Evolutionary conservation across 2,113 vertebrate species (phyloP).

Genomic region (Scartelaos histophorus): DNA sequence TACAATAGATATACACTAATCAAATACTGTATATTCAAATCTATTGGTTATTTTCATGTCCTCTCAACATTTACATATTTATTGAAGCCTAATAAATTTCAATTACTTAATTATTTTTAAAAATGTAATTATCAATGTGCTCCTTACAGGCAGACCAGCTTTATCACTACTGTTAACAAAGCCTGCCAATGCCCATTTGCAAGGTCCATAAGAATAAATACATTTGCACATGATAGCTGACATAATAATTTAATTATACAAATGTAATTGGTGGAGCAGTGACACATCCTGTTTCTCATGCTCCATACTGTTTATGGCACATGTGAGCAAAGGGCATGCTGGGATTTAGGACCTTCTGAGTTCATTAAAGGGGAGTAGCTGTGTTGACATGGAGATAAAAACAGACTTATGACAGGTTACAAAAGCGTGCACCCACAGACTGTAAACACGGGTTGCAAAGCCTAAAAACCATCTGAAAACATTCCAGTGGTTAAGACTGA

Average conservation of each 20-base stretch:
- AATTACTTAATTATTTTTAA: no score
- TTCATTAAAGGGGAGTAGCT: constrained; percentile 21
- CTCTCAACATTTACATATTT: background rate
- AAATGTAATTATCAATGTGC: background rate
- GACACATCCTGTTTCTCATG: background rate
- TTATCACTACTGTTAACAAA: background rate
- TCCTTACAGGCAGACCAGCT: background rate
- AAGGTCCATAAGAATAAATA: background rate
- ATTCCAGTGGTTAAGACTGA: constrained; percentile 58
- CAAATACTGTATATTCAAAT: background rate
- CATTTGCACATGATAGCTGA: background rate
- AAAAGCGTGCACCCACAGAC: constrained; percentile 36
- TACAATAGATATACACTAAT: background rate
- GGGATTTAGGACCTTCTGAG: constrained; percentile 9
- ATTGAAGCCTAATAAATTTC: background rate
- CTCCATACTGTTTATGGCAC: background rate
- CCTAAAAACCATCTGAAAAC: constrained; percentile 34
- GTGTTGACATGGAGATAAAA: constrained; percentile 39
- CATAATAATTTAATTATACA: background rate
- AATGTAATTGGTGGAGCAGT: background rate
- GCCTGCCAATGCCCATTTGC: background rate
- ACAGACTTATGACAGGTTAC: constrained; percentile 47
- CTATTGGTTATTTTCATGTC: background rate
- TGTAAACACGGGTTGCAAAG: constrained; percentile 48
- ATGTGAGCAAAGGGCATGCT: constrained; percentile 3